phyloP scores from a whole-genome alignment of 2,797 vertebrate species.

The Enteromius afrohamiltoni region DNA sequence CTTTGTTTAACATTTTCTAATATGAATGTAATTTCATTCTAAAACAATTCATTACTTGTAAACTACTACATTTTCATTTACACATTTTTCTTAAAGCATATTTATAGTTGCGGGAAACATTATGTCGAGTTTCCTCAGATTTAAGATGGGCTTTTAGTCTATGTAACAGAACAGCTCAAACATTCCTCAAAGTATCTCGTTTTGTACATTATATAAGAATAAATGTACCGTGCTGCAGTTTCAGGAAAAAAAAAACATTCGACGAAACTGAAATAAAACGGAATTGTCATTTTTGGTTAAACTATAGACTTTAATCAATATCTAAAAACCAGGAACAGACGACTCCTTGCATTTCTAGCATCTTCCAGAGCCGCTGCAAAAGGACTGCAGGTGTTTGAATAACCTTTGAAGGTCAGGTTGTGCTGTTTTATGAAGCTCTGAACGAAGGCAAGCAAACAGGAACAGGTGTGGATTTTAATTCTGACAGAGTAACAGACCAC shows the following conservation, averaged over 20 bases:
- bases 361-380: neutral
- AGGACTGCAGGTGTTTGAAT: constrained; percentile 35
- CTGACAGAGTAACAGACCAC: neutral
- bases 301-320: neutral
- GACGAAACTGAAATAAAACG: neutral
- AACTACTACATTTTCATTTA: neutral
- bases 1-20: too few relatives aligned
- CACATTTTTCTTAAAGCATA: neutral
- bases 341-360: neutral
- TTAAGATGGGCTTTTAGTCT: neutral
- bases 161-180: neutral
- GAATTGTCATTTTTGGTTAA: neutral
- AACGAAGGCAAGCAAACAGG: neutral
- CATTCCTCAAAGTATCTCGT: neutral
- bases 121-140: neutral
- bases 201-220: neutral
- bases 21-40: too few relatives aligned
- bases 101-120: neutral
- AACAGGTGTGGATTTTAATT: constrained; percentile 38
- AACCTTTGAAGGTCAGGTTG: constrained; percentile 40
- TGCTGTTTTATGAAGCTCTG: constrained; percentile 17
- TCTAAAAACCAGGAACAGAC: neutral
- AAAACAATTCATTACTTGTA: neutral
- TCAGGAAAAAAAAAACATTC: neutral
- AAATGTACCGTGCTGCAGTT: neutral